phyloP scores from a whole-genome alignment of 2,113 vertebrate genomes.

The Todiramphus saurophagus region DNA sequence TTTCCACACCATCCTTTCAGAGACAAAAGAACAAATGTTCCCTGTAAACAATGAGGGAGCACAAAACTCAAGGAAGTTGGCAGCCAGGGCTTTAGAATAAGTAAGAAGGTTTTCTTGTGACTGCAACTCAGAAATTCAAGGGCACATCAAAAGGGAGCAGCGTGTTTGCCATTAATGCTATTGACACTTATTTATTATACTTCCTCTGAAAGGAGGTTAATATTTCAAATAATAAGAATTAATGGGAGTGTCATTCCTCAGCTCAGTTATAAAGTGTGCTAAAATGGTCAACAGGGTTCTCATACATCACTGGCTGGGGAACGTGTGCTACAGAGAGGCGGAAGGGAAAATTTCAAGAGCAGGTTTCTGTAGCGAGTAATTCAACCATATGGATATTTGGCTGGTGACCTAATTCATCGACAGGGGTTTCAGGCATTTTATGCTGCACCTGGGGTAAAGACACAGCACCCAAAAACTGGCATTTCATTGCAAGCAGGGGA shows the following conservation, averaged over 20 bases:
- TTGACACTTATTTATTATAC: constrained; percentile 30
- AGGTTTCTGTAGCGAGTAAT: constrained; percentile 49
- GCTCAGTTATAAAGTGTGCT: constrained; percentile 46
- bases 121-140: constrained; percentile 31
- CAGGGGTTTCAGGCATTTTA: not conserved
- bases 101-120: not conserved
- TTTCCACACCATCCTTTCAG: not conserved
- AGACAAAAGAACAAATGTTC: not conserved
- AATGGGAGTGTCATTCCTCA: constrained; percentile 46
- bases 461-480: not conserved
- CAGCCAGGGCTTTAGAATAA: not conserved
- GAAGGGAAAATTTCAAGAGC: constrained; percentile 35
- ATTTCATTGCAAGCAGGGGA: not conserved
- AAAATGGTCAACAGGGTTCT: constrained; percentile 44
- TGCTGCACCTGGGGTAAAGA: constrained; percentile 8
- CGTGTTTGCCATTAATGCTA: constrained; percentile 13
- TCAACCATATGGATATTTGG: constrained; percentile 43
- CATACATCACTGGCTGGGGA: constrained; percentile 23
- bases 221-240: constrained; percentile 53
- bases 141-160: constrained; percentile 19
- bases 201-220: constrained; percentile 56
- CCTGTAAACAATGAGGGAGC: not conserved
- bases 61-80: not conserved
- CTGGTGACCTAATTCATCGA: constrained; percentile 24
- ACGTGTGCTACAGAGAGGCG: not conserved